Evolutionary conservation across 2,888 invertebrate genomes (phyloP).

Genomic region (Melinopterus prodromus): DNA sequence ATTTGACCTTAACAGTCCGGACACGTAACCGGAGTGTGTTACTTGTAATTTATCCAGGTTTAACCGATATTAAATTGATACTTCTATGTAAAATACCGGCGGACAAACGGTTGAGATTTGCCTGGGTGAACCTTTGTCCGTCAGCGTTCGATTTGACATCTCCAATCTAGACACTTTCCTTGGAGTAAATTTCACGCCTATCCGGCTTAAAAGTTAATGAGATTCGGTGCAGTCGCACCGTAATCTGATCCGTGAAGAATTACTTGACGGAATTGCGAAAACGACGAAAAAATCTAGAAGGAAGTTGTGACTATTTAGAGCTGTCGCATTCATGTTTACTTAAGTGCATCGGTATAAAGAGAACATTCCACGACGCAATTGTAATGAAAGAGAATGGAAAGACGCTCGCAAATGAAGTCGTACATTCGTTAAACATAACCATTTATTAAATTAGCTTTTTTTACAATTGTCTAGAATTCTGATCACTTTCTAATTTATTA

Average conservation of each 20-base stretch:
- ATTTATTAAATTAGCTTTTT: neutral
- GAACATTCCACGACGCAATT: neutral
- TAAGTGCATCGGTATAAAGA: neutral
- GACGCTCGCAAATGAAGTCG: neutral
- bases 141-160: neutral
- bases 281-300: neutral
- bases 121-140: neutral
- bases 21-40: conserved; percentile 4
- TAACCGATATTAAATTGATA: neutral
- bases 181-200: neutral
- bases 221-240: neutral
- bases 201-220: neutral
- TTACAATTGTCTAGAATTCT: neutral
- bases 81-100: neutral
- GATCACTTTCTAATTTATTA: neutral
- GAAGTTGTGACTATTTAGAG: neutral
- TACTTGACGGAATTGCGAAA: neutral
- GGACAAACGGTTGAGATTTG: neutral
- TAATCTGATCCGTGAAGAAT: neutral
- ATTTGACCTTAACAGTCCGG: neutral
- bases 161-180: neutral
- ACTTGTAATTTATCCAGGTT: neutral
- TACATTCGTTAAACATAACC: neutral
- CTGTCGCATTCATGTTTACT: neutral
- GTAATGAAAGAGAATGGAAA: neutral